Base-by-base conservation (phyloP, 1,140 invertebrate genomes). In the Semibalanus balanoides region DNA sequence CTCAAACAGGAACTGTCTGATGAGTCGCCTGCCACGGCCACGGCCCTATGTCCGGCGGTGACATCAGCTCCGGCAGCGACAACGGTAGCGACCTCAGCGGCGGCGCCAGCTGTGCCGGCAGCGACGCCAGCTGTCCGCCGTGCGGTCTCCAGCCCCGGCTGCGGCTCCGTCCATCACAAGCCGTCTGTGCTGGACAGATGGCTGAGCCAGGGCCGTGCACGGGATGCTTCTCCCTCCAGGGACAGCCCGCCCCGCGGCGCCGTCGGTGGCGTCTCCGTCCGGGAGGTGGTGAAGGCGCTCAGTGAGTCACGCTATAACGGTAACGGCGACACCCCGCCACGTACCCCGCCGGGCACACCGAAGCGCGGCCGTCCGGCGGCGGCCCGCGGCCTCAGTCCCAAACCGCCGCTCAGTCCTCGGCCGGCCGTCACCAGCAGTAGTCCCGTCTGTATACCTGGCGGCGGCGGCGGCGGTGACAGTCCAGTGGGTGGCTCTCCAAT, bases 201-300 rank as follows among this genome's bases (percentile, higher is more conserved):
- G 90, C 85, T 91, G 72, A 88, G 89, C 79, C 87, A 88, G 27
- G 83, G 83, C 70, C 74, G 76, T 25, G 76, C 78, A 31, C 79
- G 77, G 30, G 69, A 74, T 30, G 11, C 72, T 30, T 25, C 78
- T 43, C 30, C 71, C 27, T 27, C 69, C 30, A 28, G 31, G 77
- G 19, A 86, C 86, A 76, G 87, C 87, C 80, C 85, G 90, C 77
- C 88, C 89, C 0, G 84, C 85, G 11, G 90, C 91, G 81, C 85
- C 91, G 72, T 88, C 89, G 27, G 51, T 25, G 90, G 90, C 0
- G 90, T 93, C 5, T 92, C 91, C 0, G 91, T 93, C 0, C 90
- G 91, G 76, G 92, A 93, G 76, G 81, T 93, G 70, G 91, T 93
- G 3, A 90, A 92, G 81, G 91, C 89, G 0, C 90, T 93, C 82